Percentiles rank a stretch among this genome's conserved stretches.
phyloP scores from a whole-genome alignment of 2,797 vertebrate genomes.

The Gadopsis bispinosus region DNA sequence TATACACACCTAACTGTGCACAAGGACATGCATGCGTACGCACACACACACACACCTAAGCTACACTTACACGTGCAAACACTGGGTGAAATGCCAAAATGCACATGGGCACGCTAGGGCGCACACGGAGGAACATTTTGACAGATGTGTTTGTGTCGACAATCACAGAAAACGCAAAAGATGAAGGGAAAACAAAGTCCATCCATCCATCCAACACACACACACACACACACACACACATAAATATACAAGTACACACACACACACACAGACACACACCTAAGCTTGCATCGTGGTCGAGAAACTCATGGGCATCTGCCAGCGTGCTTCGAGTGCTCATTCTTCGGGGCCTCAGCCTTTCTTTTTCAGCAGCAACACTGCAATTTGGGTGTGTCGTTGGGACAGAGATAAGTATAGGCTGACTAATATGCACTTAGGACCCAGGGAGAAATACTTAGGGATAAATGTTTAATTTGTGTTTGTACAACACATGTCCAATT shows the following conservation, averaged over 20 bases:
- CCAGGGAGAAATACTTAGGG: conserved; percentile 74
- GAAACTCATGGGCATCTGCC: conserved; percentile 68
- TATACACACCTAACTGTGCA: conserved; percentile 28
- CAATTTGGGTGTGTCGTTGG: conserved; percentile 81
- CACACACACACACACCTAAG: neutral
- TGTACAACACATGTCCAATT: conserved; percentile 80
- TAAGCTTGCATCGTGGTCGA: conserved; percentile 60
- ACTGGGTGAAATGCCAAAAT: conserved; percentile 5
- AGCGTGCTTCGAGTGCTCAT: conserved; percentile 59
- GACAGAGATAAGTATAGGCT: conserved; percentile 83
- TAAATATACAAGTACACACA: conserved; percentile 15
- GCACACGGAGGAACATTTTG: conserved; percentile 13
- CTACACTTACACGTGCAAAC: neutral
- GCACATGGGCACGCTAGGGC: conserved; percentile 12
- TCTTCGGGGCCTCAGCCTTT: conserved; percentile 72
- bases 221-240: neutral
- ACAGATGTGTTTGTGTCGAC: conserved; percentile 21
- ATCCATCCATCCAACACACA: no score
- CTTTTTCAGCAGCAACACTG: conserved; percentile 74
- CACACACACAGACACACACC: conserved; percentile 51
- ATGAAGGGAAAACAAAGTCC: neutral
- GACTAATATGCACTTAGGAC: conserved; percentile 81
- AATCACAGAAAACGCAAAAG: conserved; percentile 34
- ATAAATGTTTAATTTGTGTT: conserved; percentile 83
- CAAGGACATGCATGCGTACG: conserved; percentile 25